Conservation (phyloP, 2,113 vertebrate genomes). For the Anarrhichthys ocellatus region DNA sequence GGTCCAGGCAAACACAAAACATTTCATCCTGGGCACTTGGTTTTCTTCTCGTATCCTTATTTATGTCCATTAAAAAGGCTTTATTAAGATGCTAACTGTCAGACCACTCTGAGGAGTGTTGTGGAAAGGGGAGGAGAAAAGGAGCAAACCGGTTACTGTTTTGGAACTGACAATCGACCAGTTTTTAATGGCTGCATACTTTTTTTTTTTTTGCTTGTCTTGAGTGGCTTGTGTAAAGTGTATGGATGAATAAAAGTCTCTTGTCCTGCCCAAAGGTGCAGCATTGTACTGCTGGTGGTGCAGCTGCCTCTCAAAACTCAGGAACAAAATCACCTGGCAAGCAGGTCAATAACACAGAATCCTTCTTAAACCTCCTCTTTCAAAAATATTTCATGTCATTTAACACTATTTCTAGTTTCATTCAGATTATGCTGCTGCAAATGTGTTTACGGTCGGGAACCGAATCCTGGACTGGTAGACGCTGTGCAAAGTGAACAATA, state of each 20-base stretch:
- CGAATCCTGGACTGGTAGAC: too few relatives aligned
- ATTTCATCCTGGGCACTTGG: conserved; percentile 62
- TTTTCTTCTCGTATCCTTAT: conserved; percentile 73
- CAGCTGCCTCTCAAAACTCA: conserved; percentile 69
- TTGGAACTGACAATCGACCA: conserved; percentile 64
- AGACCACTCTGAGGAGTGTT: conserved; percentile 63
- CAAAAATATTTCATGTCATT: neutral
- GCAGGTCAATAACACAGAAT: conserved; percentile 30
- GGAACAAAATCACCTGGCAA: conserved; percentile 68
- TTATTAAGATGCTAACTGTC: conserved; percentile 82
- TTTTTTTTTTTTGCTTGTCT: conserved; percentile 57
- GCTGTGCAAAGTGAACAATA: neutral
- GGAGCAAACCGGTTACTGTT: conserved; percentile 66
- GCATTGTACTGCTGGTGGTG: conserved; percentile 67
- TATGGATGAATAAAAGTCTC: conserved; percentile 67
- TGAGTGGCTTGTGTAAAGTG: conserved; percentile 71
- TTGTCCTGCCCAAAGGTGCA: conserved; percentile 61
- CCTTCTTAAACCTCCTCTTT: neutral
- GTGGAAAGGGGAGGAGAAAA: conserved; percentile 33
- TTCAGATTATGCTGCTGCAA: neutral
- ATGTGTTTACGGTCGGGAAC: neutral
- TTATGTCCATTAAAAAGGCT: conserved; percentile 74
- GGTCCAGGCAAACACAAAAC: conserved; percentile 74
- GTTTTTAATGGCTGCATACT: conserved; percentile 71
- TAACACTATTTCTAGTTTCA: neutral